These are phyloP conservation scores for Bubalus kerabau DNA, from an alignment of 2,113 vertebrate species.

Conservation along the genomic window DNA sequence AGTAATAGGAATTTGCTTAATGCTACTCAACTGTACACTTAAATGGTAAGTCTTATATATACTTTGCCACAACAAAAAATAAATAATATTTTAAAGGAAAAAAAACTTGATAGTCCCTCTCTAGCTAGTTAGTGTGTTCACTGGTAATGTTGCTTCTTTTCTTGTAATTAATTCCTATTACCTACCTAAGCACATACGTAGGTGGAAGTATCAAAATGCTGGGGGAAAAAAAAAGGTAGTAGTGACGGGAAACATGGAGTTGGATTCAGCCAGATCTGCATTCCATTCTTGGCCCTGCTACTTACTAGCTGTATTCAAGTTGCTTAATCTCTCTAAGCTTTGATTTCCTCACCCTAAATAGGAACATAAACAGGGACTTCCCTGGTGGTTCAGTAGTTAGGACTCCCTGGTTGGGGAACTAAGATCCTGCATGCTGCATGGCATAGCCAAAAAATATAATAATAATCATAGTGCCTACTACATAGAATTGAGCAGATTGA, in stretches of 20 bases:
- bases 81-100: background rate
- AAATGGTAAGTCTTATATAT: background rate
- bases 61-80: background rate
- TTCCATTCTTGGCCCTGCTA: background rate
- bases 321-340: background rate
- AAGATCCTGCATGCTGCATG: background rate
- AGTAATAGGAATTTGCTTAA: constrained; percentile 1
- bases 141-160: constrained; percentile 5
- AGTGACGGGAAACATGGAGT: background rate
- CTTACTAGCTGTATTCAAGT: background rate
- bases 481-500: background rate
- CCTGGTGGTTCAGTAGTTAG: background rate
- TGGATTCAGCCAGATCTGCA: background rate
- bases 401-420: background rate
- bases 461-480: background rate
- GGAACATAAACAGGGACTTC: background rate
- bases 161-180: background rate
- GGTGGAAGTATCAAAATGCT: background rate
- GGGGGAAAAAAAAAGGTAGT: background rate
- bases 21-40: background rate
- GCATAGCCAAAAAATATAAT: background rate
- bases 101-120: background rate
- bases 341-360: background rate
- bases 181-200: background rate
- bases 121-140: background rate